Conservation (phyloP, 2,113 vertebrate species). For the Macaca nemestrina region DNA sequence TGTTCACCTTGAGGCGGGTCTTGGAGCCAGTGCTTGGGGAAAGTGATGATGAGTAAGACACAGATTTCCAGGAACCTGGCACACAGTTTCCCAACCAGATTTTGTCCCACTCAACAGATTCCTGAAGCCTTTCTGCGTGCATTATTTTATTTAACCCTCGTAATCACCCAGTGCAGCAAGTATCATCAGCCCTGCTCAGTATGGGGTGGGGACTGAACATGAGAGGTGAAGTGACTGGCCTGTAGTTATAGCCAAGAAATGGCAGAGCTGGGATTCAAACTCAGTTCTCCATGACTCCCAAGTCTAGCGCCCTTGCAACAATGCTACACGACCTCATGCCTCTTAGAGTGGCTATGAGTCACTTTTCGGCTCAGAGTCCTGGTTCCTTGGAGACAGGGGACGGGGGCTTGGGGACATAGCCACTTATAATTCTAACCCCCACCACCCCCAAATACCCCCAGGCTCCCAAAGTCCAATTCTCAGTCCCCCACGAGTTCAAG, state of each 20-base stretch:
- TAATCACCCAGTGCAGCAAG: fast-evolving
- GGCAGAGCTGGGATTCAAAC: not conserved
- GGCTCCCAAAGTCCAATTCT: not conserved
- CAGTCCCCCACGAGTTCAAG: not conserved
- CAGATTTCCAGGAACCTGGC: not conserved
- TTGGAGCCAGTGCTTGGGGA: not conserved
- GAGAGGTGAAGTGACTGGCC: too few species aligned
- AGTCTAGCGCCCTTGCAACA: not conserved
- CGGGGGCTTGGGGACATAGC: not conserved
- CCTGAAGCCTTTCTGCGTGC: not conserved
- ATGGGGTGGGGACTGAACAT: not conserved
- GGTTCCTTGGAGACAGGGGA: not conserved
- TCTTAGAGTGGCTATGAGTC: not conserved
- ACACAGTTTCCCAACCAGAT: not conserved
- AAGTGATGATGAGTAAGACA: not conserved
- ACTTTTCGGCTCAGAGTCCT: not conserved
- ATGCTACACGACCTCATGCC: too few species aligned
- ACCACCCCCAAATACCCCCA: fast-evolving
- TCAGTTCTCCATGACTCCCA: not conserved
- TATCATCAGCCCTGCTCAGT: too few species aligned
- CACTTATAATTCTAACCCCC: not conserved
- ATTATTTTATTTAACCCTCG: not conserved
- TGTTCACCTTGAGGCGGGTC: fast-evolving
- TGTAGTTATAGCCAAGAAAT: not conserved
- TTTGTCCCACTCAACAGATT: fast-evolving